phyloP scores from a whole-genome alignment of 2,113 vertebrate species.

The Variabilichromis moorii region DNA sequence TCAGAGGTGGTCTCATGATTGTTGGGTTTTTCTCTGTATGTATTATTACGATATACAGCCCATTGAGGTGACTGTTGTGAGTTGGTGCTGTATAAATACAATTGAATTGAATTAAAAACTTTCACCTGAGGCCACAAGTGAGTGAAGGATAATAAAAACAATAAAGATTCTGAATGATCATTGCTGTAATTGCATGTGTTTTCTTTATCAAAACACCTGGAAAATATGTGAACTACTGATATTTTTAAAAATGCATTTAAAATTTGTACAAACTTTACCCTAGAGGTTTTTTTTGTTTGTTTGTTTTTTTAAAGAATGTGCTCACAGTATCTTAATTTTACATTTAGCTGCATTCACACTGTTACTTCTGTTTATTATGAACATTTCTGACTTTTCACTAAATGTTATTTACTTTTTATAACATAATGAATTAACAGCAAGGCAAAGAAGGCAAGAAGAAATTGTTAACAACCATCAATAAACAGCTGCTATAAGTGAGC shows the following conservation, averaged over 20 bases:
- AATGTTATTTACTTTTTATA: not conserved
- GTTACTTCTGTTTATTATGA: not conserved
- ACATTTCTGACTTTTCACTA: not conserved
- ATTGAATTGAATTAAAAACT: not conserved
- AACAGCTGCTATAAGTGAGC: not conserved
- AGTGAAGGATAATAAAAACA: not conserved
- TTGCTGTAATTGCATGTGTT: rapidly evolving
- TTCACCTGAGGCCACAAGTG: not conserved
- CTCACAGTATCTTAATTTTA: not conserved
- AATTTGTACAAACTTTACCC: rapidly evolving
- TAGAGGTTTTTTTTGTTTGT: not conserved
- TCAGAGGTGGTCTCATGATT: not conserved
- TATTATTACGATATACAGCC: not conserved
- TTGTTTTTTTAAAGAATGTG: not conserved
- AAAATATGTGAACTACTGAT: not conserved
- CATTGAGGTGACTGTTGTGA: rapidly evolving
- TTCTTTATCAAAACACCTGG: not conserved
- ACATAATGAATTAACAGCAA: not conserved
- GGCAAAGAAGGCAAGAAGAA: not conserved
- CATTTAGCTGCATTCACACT: not conserved
- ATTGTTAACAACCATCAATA: not conserved
- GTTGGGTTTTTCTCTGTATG: not conserved
- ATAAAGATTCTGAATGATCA: not conserved
- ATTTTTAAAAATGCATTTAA: not conserved
- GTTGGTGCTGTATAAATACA: not conserved